Evolutionary conservation across 2,888 invertebrate species (phyloP).

Genomic region (Pediacus dermestoides): DNA sequence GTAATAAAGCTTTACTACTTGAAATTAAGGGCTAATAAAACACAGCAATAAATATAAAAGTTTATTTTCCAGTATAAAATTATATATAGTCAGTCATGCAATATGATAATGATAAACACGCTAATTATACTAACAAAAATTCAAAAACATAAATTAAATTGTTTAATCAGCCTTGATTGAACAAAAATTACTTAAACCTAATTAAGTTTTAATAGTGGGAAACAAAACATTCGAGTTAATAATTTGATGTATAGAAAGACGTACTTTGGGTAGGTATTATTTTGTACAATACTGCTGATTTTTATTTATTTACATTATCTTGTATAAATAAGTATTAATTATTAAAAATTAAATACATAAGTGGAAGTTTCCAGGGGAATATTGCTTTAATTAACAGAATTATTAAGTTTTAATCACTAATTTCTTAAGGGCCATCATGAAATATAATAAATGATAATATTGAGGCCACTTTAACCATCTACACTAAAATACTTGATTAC

Average conservation of each 20-base stretch:
- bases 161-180: slow-evolving; percentile 25
- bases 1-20: no score
- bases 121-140: slow-evolving; percentile 11
- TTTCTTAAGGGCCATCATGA: no score
- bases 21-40: no score
- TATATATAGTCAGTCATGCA: slow-evolving; percentile 24
- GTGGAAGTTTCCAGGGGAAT: no score
- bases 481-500: no score
- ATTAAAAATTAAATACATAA: no score
- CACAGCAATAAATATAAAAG: no score
- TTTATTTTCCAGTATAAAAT: slow-evolving; percentile 12
- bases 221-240: neutral
- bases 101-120: slow-evolving; percentile 8
- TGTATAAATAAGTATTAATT: no score
- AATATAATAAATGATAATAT: no score
- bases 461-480: no score
- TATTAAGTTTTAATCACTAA: no score
- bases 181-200: slow-evolving; percentile 7
- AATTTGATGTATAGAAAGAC: neutral
- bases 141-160: slow-evolving; percentile 17
- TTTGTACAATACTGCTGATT: slow-evolving; percentile 7
- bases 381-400: no score
- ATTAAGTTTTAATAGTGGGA: neutral
- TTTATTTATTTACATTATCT: slow-evolving; percentile 3
- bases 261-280: slow-evolving; percentile 6